Percentiles rank a stretch among this genome's conserved stretches.
Evolutionary conservation across 2,113 vertebrate genomes (phyloP).

Genomic region (Mastomys natalensis): DNA sequence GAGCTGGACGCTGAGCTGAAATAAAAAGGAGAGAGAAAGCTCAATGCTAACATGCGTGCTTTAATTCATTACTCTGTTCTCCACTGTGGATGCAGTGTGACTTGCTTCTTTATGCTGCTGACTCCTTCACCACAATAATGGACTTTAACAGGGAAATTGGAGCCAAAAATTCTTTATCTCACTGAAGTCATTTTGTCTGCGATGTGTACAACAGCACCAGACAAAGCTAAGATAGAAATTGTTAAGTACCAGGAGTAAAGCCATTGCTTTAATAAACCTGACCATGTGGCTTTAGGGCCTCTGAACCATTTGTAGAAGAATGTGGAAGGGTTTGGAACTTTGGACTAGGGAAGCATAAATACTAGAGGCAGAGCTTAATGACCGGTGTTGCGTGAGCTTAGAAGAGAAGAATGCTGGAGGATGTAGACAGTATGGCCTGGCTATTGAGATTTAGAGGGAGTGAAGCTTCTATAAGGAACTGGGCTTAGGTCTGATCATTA

Average conservation of each 20-base stretch:
- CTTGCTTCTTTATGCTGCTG: neutral
- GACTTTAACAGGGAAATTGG: neutral
- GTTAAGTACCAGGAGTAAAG: neutral
- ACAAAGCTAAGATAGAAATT: neutral
- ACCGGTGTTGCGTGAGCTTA: neutral
- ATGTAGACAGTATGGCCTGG: neutral
- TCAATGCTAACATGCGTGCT: neutral
- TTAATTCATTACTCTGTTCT: neutral
- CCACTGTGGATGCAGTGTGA: neutral
- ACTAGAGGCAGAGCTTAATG: neutral
- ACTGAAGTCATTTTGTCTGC: neutral
- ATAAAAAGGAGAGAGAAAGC: neutral
- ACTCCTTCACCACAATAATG: neutral
- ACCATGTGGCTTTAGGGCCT: neutral
- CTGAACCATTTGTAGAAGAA: neutral
- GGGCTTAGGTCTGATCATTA: neutral
- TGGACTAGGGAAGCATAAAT: neutral
- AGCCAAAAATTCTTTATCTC: neutral
- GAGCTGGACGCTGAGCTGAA: neutral
- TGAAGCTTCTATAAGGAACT: neutral
- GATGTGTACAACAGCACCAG: neutral
- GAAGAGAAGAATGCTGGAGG: neutral
- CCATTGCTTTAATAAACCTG: neutral
- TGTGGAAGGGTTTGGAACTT: neutral
- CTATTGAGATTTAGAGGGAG: neutral